A percentile compares a stretch with the other conserved stretches of the same genome.
Evolutionary conservation across 2,113 vertebrate genomes (phyloP).

Genomic region (Empidonax alnorum): DNA sequence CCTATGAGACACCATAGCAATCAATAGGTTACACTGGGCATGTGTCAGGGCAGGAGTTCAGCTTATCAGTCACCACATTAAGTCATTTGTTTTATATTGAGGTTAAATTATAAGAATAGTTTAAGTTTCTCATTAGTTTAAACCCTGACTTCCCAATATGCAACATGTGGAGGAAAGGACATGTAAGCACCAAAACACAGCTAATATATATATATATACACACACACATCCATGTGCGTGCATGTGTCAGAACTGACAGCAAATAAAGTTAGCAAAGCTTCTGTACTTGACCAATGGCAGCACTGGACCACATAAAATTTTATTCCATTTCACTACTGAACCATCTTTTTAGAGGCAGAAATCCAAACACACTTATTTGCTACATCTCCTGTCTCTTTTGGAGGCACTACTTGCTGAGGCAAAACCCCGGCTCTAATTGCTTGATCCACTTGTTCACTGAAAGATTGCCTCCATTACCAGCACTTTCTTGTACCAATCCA

Average conservation of each 20-base stretch:
- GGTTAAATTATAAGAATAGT: background rate
- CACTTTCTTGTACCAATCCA: background rate
- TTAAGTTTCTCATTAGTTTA: background rate
- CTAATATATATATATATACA: no score
- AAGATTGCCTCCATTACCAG: constrained; percentile 5
- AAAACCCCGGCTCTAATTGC: constrained; percentile 2
- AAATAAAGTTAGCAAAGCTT: background rate
- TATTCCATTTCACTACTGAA: background rate
- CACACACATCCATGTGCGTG: no score
- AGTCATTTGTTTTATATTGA: background rate
- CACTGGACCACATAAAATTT: background rate
- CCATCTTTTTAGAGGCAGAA: background rate
- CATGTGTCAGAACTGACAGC: background rate
- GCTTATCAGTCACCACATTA: background rate
- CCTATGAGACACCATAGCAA: background rate
- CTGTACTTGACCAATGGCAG: background rate
- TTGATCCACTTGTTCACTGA: background rate
- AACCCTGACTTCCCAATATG: background rate
- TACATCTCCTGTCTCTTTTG: background rate
- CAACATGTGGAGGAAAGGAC: background rate
- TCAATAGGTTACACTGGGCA: background rate
- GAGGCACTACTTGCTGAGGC: background rate
- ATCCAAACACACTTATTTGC: background rate
- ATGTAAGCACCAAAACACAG: background rate
- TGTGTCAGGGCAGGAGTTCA: background rate